Evolutionary conservation across 2,797 vertebrate genomes (phyloP).

Genomic region (Silurus aristotelis): DNA sequence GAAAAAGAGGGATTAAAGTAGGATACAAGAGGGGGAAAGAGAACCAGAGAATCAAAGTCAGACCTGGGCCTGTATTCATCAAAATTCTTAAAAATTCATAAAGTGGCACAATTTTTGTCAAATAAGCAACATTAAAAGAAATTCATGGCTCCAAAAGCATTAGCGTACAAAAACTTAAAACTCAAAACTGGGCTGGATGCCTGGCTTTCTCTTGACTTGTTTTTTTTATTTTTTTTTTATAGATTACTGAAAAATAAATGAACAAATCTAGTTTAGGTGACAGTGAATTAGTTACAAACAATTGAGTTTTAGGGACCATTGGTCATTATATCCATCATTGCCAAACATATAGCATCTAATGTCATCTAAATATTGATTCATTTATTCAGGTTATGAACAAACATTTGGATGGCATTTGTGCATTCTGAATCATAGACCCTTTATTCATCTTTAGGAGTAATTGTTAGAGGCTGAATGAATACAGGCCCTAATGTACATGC

Average conservation of each 20-base stretch:
- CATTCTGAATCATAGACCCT: background rate
- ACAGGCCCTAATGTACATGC: constrained; percentile 9
- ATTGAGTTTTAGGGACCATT: too few species aligned
- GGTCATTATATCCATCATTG: background rate
- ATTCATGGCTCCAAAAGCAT: background rate
- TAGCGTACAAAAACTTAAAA: background rate
- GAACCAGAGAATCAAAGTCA: constrained; percentile 35
- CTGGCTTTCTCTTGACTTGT: background rate
- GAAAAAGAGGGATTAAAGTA: constrained; percentile 29
- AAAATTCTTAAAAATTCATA: background rate
- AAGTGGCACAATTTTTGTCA: background rate
- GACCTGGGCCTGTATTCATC: constrained; percentile 27
- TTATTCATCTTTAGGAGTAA: background rate
- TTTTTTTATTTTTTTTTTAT: background rate
- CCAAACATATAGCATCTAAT: background rate
- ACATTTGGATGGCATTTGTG: background rate
- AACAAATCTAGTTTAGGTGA: background rate
- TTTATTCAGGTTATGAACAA: background rate
- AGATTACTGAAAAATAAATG: background rate
- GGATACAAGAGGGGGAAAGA: constrained; percentile 27
- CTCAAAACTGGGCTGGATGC: background rate
- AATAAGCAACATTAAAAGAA: background rate
- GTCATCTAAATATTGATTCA: background rate
- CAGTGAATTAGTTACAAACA: background rate
- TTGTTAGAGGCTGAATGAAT: background rate